Base-by-base conservation (phyloP, 2,113 vertebrate genomes). In the Dendrocopos noguchii region DNA sequence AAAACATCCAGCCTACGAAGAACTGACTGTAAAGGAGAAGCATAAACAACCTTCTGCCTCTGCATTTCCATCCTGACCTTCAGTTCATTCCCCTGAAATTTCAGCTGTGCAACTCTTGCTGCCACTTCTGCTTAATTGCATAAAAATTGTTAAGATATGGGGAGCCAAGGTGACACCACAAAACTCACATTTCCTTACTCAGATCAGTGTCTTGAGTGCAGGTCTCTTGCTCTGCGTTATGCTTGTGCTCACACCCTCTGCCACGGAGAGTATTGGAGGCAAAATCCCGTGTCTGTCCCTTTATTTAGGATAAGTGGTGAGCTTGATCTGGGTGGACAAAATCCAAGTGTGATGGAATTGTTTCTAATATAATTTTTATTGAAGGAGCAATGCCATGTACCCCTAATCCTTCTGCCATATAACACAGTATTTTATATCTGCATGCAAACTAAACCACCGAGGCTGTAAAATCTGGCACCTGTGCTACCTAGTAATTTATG, bases 11-110 rank as follows among this genome's bases (percentile, higher is more conserved):
- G 84, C 16, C 10, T 75, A 28, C 55, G 29, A 81, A 84, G 94
- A 90, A 87, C 73, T 84, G 91, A 79, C 87, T 91, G 79, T 86
- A 95, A 91, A 94, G 91, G 72, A 92, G 84, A 3, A 80, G 76
- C 96, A 86, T 88, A 81, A 95, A 92, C 91, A 96, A 67, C 89
- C 34, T 36, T 95, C 96, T 96, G 84, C 91, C 94, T 91, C 87
- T 80, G 61, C 76, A 21, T 92, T 95, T 92, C 84, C 84, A 85
- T 87, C 87, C 84, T 88, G 89, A 94, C 94, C 94, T 95, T 94
- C 94, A 88, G 87, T 86, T 87, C 89, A 65, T 80, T 90, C 75
- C 73, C 87, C 84, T 92, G 91, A 67, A 94, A 94, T 90, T 85
- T 91, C 72, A 94, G 84, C 87, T 78, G 76, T 81, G 79, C 33